These are phyloP conservation scores for Chauna torquata DNA, from an alignment of 2,113 vertebrate species.

Conservation along the genomic window DNA sequence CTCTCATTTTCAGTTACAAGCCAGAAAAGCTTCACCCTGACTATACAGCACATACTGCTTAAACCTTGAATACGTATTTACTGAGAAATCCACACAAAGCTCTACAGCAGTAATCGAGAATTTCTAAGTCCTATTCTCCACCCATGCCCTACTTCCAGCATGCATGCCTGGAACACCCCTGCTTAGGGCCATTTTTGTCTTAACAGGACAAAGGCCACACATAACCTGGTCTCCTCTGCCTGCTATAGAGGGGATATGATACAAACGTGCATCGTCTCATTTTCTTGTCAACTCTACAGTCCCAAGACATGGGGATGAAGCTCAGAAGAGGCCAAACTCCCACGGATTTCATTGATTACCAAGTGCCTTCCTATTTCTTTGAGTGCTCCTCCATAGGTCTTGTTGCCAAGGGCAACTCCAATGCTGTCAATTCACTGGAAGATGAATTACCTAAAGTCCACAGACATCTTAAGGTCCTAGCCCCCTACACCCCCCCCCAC, in stretches of 20 bases:
- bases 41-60: background rate
- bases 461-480: background rate
- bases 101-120: background rate
- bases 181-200: background rate
- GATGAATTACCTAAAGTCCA: background rate
- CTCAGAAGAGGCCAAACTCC: background rate
- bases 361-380: background rate
- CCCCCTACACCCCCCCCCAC: too few species aligned
- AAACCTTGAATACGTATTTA: background rate
- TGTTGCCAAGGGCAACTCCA: background rate
- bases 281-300: background rate
- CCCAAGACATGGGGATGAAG: fast-evolving
- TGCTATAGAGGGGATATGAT: background rate
- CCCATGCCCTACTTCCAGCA: background rate
- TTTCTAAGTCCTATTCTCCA: background rate
- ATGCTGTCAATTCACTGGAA: background rate
- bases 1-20: background rate
- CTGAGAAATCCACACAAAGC: background rate
- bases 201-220: fast-evolving
- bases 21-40: background rate
- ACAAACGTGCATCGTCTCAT: background rate
- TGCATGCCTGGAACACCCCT: background rate
- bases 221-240: background rate
- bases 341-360: background rate
- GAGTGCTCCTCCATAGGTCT: background rate